Evolutionary conservation across 2,888 invertebrate species (phyloP).

Genomic region (Notodonta dromedarius): DNA sequence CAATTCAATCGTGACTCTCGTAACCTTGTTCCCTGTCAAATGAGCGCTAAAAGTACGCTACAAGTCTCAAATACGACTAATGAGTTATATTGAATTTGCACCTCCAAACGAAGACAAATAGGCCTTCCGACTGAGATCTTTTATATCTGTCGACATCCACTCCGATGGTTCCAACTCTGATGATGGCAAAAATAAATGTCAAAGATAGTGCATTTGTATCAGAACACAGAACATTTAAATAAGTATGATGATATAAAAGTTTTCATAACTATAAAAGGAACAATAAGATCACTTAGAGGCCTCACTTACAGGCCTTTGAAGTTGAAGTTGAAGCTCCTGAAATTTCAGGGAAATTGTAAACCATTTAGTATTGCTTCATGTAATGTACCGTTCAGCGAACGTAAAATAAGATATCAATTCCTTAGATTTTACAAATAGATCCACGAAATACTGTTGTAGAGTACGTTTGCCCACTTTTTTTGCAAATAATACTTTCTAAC

Average conservation of each 20-base stretch:
- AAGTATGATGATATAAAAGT: too few species aligned
- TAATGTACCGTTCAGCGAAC: neutral
- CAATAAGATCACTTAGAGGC: too few species aligned
- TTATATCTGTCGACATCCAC: neutral
- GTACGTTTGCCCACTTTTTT: neutral
- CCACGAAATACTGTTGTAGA: neutral
- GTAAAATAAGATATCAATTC: neutral
- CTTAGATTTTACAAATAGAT: neutral
- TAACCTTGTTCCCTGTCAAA: slow-evolving; percentile 57
- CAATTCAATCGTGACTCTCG: slow-evolving; percentile 51
- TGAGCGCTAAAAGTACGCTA: slow-evolving; percentile 19
- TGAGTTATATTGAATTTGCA: slow-evolving; percentile 38
- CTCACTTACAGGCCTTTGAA: too few species aligned
- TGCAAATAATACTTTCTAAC: neutral
- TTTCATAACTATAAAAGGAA: too few species aligned
- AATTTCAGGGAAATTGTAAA: too few species aligned
- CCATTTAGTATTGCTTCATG: neutral
- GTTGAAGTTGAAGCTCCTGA: too few species aligned
- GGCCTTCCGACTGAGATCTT: neutral
- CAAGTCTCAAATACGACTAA: slow-evolving; percentile 55
- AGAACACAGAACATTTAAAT: too few species aligned
- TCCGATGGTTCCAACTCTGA: too few species aligned
- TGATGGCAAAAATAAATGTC: too few species aligned
- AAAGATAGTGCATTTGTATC: too few species aligned
- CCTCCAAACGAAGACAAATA: slow-evolving; percentile 12